Conservation (phyloP, 1,140 invertebrate genomes). For the Drosophila erecta region DNA sequence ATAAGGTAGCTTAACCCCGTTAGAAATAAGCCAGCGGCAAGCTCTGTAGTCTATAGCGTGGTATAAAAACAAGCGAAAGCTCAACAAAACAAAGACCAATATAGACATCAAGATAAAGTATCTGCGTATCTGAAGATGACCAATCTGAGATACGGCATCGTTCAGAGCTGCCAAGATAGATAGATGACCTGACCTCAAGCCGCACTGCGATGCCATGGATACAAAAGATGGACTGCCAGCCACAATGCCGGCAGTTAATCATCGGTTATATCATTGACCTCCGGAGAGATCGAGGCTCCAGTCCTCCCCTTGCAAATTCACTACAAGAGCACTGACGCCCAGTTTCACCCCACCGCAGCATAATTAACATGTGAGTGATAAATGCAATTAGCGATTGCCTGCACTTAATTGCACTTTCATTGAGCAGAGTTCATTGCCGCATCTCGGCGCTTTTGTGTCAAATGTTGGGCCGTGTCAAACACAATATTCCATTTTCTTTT, state of each 20-base stretch:
- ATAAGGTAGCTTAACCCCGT: constrained; percentile 23
- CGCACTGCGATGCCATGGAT: constrained; percentile 2
- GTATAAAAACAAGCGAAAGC: constrained; percentile 24
- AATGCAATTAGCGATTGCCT: constrained; percentile 75
- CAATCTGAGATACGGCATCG: constrained; percentile 20
- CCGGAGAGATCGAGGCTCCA: constrained; percentile 22
- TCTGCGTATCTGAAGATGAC: constrained; percentile 41
- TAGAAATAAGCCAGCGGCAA: constrained; percentile 27
- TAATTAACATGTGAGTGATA: constrained; percentile 79
- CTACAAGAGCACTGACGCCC: background rate
- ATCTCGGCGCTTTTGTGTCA: constrained; percentile 50
- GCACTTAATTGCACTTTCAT: constrained; percentile 74
- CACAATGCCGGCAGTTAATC: constrained; percentile 49
- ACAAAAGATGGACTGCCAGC: background rate
- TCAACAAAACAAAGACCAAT: constrained; percentile 29
- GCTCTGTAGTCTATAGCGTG: constrained; percentile 5
- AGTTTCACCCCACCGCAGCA: constrained; percentile 37
- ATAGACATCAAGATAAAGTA: constrained; percentile 45
- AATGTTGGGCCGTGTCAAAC: constrained; percentile 54
- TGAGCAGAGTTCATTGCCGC: constrained; percentile 63
- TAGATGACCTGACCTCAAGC: constrained; percentile 41
- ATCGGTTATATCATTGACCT: constrained; percentile 56
- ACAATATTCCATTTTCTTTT: constrained; percentile 50
- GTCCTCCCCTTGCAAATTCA: constrained; percentile 19
- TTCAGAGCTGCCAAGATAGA: constrained; percentile 21